phyloP scores from a whole-genome alignment of 2,888 invertebrate species.

The Resseliella maxima region DNA sequence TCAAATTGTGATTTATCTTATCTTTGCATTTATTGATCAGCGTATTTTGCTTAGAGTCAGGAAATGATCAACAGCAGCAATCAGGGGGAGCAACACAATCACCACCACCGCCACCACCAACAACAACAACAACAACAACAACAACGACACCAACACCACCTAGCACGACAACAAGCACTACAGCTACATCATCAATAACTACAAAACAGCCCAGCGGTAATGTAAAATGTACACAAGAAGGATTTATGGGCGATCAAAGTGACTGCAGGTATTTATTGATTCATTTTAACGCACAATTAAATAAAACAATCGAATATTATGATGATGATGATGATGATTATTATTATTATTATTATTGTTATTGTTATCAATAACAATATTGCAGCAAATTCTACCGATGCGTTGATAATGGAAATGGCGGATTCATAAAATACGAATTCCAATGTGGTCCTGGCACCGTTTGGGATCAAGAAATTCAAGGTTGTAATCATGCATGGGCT shows the following conservation, averaged over 20 bases:
- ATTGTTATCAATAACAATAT: background rate
- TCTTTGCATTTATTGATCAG: background rate
- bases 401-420: constrained; percentile 73
- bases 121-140: constrained; percentile 57
- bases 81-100: constrained; percentile 56
- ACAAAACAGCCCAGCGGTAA: constrained; percentile 56
- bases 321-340: too few species aligned
- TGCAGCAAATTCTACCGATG: constrained; percentile 81
- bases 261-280: constrained; percentile 70
- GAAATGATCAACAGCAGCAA: constrained; percentile 57
- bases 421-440: constrained; percentile 71
- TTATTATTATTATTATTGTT: background rate
- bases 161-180: constrained; percentile 57
- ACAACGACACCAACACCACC: constrained; percentile 61
- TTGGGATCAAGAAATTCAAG: constrained; percentile 77
- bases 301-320: too few species aligned
- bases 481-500: constrained; percentile 77
- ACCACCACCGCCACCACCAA: constrained; percentile 56
- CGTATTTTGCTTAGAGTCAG: constrained; percentile 56
- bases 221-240: constrained; percentile 68
- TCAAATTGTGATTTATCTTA: background rate
- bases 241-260: constrained; percentile 76
- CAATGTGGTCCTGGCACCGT: constrained; percentile 78
- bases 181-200: constrained; percentile 55
- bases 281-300: background rate